Conservation (phyloP, 2,888 invertebrate genomes). For the Polia nebulosa region DNA sequence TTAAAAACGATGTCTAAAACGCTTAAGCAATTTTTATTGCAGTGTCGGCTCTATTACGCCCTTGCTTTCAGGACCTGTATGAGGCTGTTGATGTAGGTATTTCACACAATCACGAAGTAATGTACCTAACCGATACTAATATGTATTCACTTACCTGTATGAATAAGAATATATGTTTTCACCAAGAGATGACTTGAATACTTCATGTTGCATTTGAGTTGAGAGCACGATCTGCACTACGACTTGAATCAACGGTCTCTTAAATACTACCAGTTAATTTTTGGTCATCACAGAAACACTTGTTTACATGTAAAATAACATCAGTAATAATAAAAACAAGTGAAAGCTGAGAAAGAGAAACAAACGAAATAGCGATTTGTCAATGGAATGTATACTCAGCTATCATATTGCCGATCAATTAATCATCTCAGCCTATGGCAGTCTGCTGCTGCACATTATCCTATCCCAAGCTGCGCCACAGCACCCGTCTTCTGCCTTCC, state of each 20-base stretch:
- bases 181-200: slow-evolving; percentile 25
- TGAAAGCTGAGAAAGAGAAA: slow-evolving; percentile 11
- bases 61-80: no score
- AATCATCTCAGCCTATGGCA: background rate
- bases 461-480: background rate
- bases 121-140: background rate
- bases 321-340: slow-evolving; percentile 26
- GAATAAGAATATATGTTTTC: slow-evolving; percentile 26
- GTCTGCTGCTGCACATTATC: background rate
- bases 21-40: no score
- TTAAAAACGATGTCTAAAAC: no score
- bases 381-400: slow-evolving; percentile 17
- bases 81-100: background rate
- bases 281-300: slow-evolving; percentile 10
- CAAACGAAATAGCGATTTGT: slow-evolving; percentile 9
- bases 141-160: slow-evolving; percentile 26
- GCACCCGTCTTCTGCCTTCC: background rate
- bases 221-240: background rate
- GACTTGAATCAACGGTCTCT: background rate
- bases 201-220: slow-evolving; percentile 25
- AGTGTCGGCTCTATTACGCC: no score
- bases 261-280: slow-evolving; percentile 37
- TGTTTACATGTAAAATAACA: slow-evolving; percentile 26
- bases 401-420: background rate
- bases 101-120: background rate